These are phyloP conservation scores for Saccopteryx bilineata DNA, from an alignment of 2,113 vertebrate species.

Conservation along the genomic window DNA sequence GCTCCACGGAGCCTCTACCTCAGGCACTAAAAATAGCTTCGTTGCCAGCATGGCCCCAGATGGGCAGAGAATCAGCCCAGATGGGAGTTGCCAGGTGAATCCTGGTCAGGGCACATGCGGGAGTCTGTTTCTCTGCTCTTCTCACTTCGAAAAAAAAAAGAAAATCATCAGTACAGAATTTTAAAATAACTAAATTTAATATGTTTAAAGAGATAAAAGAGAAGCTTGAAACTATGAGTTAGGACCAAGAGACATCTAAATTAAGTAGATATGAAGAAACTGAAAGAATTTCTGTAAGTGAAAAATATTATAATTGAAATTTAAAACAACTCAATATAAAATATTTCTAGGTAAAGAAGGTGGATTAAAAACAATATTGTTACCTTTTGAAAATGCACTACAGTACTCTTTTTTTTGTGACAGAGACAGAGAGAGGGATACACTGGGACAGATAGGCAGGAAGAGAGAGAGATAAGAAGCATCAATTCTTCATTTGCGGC, in stretches of 20 bases:
- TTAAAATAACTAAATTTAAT: neutral
- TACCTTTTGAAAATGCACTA: slow-evolving; percentile 6
- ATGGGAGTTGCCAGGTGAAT: too few species aligned
- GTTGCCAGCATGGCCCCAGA: too few species aligned
- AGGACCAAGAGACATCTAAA: slow-evolving; percentile 42
- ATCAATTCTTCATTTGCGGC: too few species aligned
- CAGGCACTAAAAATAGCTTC: too few species aligned
- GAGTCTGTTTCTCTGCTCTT: too few species aligned
- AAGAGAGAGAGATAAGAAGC: too few species aligned
- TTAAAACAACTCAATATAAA: neutral
- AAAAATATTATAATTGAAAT: neutral
- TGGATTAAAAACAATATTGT: slow-evolving; percentile 37
- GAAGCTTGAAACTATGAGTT: slow-evolving; percentile 20
- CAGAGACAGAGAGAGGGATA: too few species aligned
- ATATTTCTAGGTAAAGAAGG: neutral
- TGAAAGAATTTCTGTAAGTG: neutral
- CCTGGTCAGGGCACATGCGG: too few species aligned
- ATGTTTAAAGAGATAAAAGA: slow-evolving; percentile 9
- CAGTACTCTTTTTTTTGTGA: neutral
- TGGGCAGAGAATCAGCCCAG: too few species aligned
- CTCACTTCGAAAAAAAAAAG: too few species aligned
- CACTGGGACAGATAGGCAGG: too few species aligned
- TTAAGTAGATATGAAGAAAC: neutral
- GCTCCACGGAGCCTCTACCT: too few species aligned
- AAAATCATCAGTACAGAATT: slow-evolving; percentile 4